phyloP scores from a whole-genome alignment of 2,113 vertebrate species.

The Megalops atlanticus region DNA sequence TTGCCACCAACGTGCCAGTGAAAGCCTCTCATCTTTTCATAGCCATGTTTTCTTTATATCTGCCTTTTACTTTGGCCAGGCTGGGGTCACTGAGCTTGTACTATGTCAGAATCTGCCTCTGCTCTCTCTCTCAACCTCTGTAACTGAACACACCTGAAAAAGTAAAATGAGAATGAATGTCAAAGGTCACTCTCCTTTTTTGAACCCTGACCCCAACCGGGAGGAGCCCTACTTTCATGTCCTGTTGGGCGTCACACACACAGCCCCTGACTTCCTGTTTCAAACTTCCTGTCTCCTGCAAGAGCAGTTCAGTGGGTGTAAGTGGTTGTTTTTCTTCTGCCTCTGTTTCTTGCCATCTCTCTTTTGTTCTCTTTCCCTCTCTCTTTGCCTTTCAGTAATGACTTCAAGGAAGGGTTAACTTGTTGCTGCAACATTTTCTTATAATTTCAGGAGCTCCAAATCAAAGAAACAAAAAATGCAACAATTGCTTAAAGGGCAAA shows the following conservation, averaged over 20 bases:
- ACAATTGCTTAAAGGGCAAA: neutral
- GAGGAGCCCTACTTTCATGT: neutral
- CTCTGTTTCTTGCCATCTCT: neutral
- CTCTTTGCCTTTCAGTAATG: no score
- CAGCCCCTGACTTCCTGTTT: constrained; percentile 22
- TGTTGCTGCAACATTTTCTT: neutral
- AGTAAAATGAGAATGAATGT: neutral
- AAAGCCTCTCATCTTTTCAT: no score
- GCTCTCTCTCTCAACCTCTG: neutral
- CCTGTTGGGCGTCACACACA: neutral
- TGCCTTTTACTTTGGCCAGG: no score
- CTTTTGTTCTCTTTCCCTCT: neutral
- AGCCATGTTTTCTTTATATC: no score
- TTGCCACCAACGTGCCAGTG: no score
- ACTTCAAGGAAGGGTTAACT: no score
- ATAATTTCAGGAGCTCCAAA: neutral
- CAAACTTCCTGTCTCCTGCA: constrained; percentile 23
- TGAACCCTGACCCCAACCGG: constrained; percentile 3
- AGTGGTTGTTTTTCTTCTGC: neutral
- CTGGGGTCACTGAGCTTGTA: no score
- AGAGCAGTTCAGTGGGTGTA: neutral
- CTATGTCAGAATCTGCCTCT: no score
- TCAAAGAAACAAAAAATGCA: neutral
- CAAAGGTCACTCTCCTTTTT: constrained; percentile 18
- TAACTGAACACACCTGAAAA: neutral